These are phyloP conservation scores for Crotalus tigris DNA, from an alignment of 2,113 vertebrate species.

Conservation along the genomic window DNA sequence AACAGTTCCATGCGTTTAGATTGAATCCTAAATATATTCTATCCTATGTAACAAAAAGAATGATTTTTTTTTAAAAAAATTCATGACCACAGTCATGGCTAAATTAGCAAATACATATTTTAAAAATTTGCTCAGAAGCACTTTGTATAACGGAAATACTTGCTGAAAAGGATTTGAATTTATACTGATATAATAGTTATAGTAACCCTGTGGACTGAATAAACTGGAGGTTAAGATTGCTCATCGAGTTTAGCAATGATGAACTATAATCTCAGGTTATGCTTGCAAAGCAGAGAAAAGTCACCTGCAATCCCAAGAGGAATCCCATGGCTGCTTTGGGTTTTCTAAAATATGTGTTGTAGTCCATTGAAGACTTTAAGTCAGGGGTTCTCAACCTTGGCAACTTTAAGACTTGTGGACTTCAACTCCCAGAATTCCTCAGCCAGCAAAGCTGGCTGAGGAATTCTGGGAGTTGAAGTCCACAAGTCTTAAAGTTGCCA, in stretches of 20 bases:
- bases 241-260: background rate
- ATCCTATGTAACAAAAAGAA: background rate
- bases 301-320: background rate
- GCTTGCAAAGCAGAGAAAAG: background rate
- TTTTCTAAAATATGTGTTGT: background rate
- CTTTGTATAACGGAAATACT: background rate
- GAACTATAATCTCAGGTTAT: background rate
- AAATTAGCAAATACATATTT: background rate
- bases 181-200: background rate
- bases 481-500: too few relatives aligned
- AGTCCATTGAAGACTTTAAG: background rate
- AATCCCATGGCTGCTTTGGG: background rate
- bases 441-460: too few relatives aligned
- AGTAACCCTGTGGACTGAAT: background rate
- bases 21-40: background rate
- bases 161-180: background rate
- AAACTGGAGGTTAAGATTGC: background rate
- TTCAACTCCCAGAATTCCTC: too few relatives aligned
- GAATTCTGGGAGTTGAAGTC: too few relatives aligned
- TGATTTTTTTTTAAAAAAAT: background rate
- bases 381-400: too few relatives aligned
- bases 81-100: background rate
- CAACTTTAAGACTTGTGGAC: too few relatives aligned
- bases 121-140: background rate
- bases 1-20: background rate